These are phyloP conservation scores for Catharus fuscescens DNA, from an alignment of 2,113 vertebrate species.

Conservation along the genomic window DNA sequence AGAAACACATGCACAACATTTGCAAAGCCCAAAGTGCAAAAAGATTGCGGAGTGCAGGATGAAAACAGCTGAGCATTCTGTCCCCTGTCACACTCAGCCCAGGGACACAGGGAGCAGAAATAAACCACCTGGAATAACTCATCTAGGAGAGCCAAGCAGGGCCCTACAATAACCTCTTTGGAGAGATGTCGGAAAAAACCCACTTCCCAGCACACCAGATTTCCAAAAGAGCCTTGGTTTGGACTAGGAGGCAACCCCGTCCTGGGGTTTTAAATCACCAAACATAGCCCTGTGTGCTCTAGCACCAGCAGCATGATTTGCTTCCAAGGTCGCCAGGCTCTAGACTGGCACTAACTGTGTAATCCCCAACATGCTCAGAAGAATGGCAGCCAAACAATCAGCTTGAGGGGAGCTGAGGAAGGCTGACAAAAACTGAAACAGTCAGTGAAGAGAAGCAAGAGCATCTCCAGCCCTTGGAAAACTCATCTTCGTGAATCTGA, in stretches of 20 bases:
- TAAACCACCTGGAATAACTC: neutral
- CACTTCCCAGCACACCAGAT: neutral
- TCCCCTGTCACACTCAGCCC: neutral
- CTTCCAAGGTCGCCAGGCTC: neutral
- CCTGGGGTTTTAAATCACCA: neutral
- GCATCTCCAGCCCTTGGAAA: neutral
- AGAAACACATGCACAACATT: rapidly evolving
- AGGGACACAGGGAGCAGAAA: neutral
- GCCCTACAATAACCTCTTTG: rapidly evolving
- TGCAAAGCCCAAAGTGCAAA: neutral
- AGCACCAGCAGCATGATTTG: neutral
- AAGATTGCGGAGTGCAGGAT: neutral
- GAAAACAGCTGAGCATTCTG: neutral
- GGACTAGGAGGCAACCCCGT: neutral
- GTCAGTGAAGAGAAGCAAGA: neutral
- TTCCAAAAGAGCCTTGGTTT: neutral
- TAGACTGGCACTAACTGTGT: neutral
- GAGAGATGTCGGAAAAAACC: neutral
- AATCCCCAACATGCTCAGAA: neutral
- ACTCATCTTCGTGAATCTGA: neutral
- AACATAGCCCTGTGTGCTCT: neutral
- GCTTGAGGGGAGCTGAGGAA: neutral
- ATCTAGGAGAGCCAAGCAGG: neutral
- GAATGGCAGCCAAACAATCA: neutral
- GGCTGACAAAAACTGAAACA: neutral